A percentile compares a stretch with the other conserved stretches of the same genome.
Conservation (phyloP, 2,113 vertebrate genomes). For the Petrocephalus zakoni region DNA sequence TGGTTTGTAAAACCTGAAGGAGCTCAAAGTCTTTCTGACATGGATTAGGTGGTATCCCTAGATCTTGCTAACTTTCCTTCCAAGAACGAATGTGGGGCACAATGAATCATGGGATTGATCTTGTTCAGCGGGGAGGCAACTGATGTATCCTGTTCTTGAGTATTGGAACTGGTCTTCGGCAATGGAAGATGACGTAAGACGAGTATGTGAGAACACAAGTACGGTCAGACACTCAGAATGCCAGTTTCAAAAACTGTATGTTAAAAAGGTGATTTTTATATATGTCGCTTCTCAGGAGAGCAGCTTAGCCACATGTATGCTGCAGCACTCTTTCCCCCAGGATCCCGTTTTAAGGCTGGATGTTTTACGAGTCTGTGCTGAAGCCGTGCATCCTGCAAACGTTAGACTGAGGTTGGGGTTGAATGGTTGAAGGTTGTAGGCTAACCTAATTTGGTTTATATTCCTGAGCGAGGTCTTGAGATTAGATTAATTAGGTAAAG, state of each 20-base stretch:
- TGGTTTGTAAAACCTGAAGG: too few relatives aligned
- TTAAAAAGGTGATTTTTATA: neutral
- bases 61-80: too few relatives aligned
- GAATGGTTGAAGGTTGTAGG: neutral
- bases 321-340: neutral
- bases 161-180: too few relatives aligned
- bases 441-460: neutral
- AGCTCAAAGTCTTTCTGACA: too few relatives aligned
- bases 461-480: neutral
- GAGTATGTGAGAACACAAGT: too few relatives aligned
- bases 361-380: neutral
- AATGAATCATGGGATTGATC: too few relatives aligned
- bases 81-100: too few relatives aligned
- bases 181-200: too few relatives aligned
- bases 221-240: too few relatives aligned
- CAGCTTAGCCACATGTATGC: neutral
- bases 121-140: too few relatives aligned
- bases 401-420: neutral
- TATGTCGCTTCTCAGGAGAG: neutral
- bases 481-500: neutral
- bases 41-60: too few relatives aligned
- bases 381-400: neutral
- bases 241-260: neutral
- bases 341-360: neutral
- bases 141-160: too few relatives aligned